A percentile compares a stretch with the other conserved stretches of the same genome.
These are phyloP conservation scores for Antheraea assamensis DNA, from an alignment of 2,888 invertebrate genomes.

Conservation along the genomic window DNA sequence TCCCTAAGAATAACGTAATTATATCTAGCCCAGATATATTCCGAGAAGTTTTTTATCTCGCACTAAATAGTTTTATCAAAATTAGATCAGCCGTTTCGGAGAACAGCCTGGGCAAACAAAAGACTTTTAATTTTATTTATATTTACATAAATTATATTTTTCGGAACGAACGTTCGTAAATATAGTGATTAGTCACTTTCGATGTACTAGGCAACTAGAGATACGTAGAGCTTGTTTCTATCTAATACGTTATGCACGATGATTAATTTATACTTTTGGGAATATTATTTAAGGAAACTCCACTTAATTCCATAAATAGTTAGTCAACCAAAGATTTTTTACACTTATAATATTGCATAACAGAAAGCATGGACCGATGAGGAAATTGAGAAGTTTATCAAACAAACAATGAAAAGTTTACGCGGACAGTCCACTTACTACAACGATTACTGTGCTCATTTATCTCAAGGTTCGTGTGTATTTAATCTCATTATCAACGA, in stretches of 20 bases:
- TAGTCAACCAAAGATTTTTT: not conserved
- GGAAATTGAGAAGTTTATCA: constrained; percentile 65
- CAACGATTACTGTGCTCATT: constrained; percentile 68
- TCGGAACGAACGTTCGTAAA: too few relatives aligned
- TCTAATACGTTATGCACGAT: too few relatives aligned
- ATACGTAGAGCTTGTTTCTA: too few relatives aligned
- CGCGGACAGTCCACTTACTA: constrained; percentile 74
- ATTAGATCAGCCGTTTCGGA: too few relatives aligned
- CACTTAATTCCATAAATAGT: not conserved
- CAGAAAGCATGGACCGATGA: constrained; percentile 71
- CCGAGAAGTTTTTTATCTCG: too few relatives aligned
- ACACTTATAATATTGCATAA: constrained; percentile 1
- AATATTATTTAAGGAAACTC: not conserved
- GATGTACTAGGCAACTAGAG: too few relatives aligned
- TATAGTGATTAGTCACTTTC: too few relatives aligned
- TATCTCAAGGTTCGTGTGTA: constrained; percentile 48
- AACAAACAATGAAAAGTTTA: constrained; percentile 63
- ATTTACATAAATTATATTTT: too few relatives aligned
- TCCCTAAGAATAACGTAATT: too few relatives aligned
- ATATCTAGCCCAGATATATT: too few relatives aligned
- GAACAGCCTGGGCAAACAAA: too few relatives aligned
- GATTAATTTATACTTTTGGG: not conserved
- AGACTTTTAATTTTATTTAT: not conserved
- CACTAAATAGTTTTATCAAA: too few relatives aligned
- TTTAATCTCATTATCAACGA: not conserved